Conservation (phyloP, 2,797 vertebrate genomes). For the Astyanax mexicanus region DNA sequence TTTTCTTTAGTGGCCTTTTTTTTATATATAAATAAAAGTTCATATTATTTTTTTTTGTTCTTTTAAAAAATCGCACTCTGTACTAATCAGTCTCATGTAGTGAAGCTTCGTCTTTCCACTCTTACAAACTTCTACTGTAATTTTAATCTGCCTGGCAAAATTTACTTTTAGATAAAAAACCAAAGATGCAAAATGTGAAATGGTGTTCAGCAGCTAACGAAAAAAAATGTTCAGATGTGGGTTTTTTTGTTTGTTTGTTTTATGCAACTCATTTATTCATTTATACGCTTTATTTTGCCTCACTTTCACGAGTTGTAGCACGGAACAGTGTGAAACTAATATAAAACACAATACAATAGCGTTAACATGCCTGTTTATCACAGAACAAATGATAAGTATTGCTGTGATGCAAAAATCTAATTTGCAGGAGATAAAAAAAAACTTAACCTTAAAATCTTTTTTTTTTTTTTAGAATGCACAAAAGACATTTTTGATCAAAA, state of each 20-base stretch:
- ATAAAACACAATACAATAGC: neutral
- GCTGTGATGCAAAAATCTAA: neutral
- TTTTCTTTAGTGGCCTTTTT: slow-evolving; percentile 22
- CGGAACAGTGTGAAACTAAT: neutral
- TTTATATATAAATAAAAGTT: slow-evolving; percentile 15
- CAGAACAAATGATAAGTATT: neutral
- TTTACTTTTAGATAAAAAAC: slow-evolving; percentile 49
- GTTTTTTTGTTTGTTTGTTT: neutral
- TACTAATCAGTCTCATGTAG: slow-evolving; percentile 46
- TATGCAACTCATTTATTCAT: neutral
- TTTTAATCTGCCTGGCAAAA: slow-evolving; percentile 36
- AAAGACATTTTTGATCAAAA: too few species aligned
- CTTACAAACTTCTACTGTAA: slow-evolving; percentile 18
- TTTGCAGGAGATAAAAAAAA: too few species aligned
- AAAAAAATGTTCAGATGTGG: neutral
- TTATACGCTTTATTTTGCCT: neutral
- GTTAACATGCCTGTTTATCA: slow-evolving; percentile 4
- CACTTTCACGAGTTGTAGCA: neutral
- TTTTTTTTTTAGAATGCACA: too few species aligned
- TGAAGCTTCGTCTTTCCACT: slow-evolving; percentile 24
- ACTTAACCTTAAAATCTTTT: too few species aligned
- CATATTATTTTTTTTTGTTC: slow-evolving; percentile 1
- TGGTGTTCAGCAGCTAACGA: slow-evolving; percentile 20
- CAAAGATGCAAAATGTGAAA: slow-evolving; percentile 59
- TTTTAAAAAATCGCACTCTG: slow-evolving; percentile 20